Evolutionary conservation across 2,888 invertebrate genomes (phyloP).

Genomic region (Acheta domesticus): DNA sequence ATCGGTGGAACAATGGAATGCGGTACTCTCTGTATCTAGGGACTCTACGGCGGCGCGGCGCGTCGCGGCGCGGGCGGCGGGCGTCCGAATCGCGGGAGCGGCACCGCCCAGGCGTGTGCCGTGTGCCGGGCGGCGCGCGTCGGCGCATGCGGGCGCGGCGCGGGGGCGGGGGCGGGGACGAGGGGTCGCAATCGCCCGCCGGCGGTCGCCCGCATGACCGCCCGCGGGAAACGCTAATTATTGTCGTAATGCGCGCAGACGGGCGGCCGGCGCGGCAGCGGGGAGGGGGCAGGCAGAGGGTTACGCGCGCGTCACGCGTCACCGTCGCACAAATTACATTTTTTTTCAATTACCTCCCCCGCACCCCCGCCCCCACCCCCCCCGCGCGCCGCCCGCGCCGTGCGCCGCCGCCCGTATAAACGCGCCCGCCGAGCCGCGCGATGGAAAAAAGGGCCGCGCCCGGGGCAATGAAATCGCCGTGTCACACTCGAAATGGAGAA

Average conservation of each 20-base stretch:
- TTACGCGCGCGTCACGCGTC: background rate
- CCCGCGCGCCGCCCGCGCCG: too few species aligned
- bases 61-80: too few species aligned
- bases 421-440: too few species aligned
- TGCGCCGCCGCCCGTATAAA: too few species aligned
- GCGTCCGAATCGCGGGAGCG: background rate
- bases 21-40: too few species aligned
- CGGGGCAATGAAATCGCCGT: too few species aligned
- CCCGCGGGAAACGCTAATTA: slow-evolving; percentile 1
- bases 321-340: background rate
- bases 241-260: background rate
- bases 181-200: background rate
- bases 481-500: too few species aligned
- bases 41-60: too few species aligned
- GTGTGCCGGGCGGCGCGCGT: background rate
- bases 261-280: background rate
- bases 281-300: background rate
- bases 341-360: too few species aligned
- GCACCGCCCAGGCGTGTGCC: background rate
- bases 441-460: too few species aligned
- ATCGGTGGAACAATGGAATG: too few species aligned
- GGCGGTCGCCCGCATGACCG: background rate
- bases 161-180: background rate
- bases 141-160: slow-evolving; percentile 6
- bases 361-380: too few species aligned